Conservation (phyloP, 2,888 invertebrate species). For the Brachynemurus nebulosus region DNA sequence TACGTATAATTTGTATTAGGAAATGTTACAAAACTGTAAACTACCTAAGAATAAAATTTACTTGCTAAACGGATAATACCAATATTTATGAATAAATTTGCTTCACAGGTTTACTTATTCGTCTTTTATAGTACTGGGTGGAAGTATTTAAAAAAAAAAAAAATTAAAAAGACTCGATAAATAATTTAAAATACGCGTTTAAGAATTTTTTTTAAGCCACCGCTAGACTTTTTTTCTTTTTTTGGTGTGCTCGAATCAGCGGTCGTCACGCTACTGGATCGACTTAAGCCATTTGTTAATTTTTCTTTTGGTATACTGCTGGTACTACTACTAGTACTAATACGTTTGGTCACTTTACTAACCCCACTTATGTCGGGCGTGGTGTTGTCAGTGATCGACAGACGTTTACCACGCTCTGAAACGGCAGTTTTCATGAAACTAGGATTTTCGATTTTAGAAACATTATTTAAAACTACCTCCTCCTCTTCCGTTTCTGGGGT, state of each 20-base stretch:
- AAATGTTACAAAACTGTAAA: no score
- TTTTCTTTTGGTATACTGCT: neutral
- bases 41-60: no score
- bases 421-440: slow-evolving; percentile 33
- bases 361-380: no score
- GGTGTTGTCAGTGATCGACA: slow-evolving; percentile 16
- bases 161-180: neutral
- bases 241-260: slow-evolving; percentile 22
- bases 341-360: no score
- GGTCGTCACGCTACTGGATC: slow-evolving; percentile 3
- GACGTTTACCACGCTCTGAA: slow-evolving; percentile 28
- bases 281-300: neutral
- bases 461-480: neutral
- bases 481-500: neutral
- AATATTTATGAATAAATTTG: no score
- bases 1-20: no score
- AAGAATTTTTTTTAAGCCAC: slow-evolving; percentile 60
- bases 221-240: slow-evolving; percentile 48
- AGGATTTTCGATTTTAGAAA: slow-evolving; percentile 25
- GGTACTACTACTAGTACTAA: slow-evolving; percentile 12
- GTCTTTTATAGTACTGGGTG: no score
- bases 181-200: slow-evolving; percentile 58
- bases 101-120: no score
- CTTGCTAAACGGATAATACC: no score
- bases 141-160: neutral